Base-by-base conservation (phyloP, 2,888 invertebrate genomes). In the Ptilodon capucinus region DNA sequence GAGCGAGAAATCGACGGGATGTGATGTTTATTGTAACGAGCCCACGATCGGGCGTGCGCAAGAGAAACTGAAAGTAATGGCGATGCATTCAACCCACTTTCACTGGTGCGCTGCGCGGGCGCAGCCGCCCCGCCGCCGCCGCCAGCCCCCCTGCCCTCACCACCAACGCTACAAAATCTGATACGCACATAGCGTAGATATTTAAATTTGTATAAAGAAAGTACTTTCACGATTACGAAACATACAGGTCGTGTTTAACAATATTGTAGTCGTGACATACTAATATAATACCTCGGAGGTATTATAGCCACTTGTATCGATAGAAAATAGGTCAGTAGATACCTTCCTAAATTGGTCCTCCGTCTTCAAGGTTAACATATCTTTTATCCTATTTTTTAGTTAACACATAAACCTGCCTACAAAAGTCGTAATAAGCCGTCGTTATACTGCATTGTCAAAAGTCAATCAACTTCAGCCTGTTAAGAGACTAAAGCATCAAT, bases 61-160 rank as follows among this genome's bases (percentile, higher is more conserved):
- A 88, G 88, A 88, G 89, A 90, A 90, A 91, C 84, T 82, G 89
- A 90, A 90, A 90, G 90, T 90, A 84, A 88, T 86, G 81, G 84
- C 85, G 84, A 80, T 84, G 86, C 83, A 83, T 81, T 81, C 90
- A 90, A 89, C 90, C 90, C 89, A 91, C 90, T 91, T 91, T 91
- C 90, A 90, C 90, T 90, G 72, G 68, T 75, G 78, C 78, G 76
- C 80, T 59, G 66, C 48, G 73, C 74, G 64, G 54, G 71, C 70
- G 73, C 74, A 53, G 48, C 47, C 43, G 51, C 51, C 41, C 56
- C 47, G 47, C 52, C 51, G 32, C 41, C 53, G 54, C 60, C 53
- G 53, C 45, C 74, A 51, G 48, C 46, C 44, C 48, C 47, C 54
- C 35, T 41, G 51, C 54, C 60, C 54, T 52, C 45, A 23, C 43